A percentile compares a stretch with the other conserved stretches of the same genome.
Conservation (phyloP, 2,797 vertebrate species). For the Sphenopsis melanotis region DNA sequence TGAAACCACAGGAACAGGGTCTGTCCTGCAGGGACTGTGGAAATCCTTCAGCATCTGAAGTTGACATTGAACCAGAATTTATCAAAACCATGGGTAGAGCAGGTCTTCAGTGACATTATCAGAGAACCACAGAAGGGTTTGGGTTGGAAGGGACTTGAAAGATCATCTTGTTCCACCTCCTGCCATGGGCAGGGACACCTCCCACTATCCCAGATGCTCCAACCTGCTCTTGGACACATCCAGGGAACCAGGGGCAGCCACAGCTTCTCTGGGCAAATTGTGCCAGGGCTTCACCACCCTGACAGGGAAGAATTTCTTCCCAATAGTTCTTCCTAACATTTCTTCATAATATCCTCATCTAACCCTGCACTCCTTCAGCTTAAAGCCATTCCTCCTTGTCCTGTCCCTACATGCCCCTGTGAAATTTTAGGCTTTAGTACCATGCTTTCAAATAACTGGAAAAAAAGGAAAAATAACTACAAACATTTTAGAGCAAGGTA, state of each 20-base stretch:
- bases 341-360: neutral
- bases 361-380: neutral
- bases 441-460: neutral
- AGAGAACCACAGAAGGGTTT: neutral
- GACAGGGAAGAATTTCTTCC: neutral
- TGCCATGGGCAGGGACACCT: neutral
- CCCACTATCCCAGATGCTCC: neutral
- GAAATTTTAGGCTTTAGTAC: neutral
- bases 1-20: neutral
- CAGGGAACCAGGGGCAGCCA: neutral
- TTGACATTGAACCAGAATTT: neutral
- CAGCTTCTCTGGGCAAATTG: neutral
- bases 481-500: neutral
- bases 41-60: neutral
- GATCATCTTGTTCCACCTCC: neutral
- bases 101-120: neutral
- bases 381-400: neutral
- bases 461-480: neutral
- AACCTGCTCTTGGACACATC: rapidly evolving
- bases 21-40: neutral
- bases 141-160: neutral
- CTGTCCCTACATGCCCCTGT: neutral
- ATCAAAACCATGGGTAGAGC: neutral
- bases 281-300: neutral
- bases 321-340: neutral